phyloP scores from a whole-genome alignment of 2,797 vertebrate species.

The Sarcophilus harrisii region DNA sequence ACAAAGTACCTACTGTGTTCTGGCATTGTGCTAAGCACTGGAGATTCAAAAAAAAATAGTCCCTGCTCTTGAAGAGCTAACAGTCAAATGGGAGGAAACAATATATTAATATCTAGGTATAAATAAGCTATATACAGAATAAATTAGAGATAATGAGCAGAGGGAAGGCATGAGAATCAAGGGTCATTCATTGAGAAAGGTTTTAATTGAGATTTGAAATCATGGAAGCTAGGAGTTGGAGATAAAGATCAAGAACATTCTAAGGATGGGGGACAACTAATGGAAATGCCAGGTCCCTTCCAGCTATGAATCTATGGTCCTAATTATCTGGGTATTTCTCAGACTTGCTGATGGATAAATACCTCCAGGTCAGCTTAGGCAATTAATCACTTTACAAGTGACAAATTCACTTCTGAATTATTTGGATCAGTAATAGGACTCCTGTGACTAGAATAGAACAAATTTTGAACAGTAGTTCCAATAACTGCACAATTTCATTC shows the following conservation, averaged over 20 bases:
- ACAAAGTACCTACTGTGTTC: not conserved
- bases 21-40: not conserved
- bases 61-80: not conserved
- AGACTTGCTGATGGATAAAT: conserved; percentile 21
- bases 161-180: not conserved
- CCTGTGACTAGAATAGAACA: not conserved
- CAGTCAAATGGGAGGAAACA: not conserved
- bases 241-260: not conserved
- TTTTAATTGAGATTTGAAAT: not conserved
- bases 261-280: not conserved
- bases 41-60: not conserved
- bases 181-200: not conserved
- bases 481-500: not conserved
- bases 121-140: not conserved
- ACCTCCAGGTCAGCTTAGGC: not conserved
- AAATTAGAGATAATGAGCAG: not conserved
- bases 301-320: not conserved
- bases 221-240: not conserved
- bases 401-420: conserved; percentile 33
- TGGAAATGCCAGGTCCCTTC: not conserved
- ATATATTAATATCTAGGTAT: not conserved
- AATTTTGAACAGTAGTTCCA: not conserved
- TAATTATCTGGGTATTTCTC: conserved; percentile 28
- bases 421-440: not conserved
- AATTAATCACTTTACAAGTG: conserved; percentile 1